Conservation (phyloP, 2,888 invertebrate species). For the Cancer borealis region DNA sequence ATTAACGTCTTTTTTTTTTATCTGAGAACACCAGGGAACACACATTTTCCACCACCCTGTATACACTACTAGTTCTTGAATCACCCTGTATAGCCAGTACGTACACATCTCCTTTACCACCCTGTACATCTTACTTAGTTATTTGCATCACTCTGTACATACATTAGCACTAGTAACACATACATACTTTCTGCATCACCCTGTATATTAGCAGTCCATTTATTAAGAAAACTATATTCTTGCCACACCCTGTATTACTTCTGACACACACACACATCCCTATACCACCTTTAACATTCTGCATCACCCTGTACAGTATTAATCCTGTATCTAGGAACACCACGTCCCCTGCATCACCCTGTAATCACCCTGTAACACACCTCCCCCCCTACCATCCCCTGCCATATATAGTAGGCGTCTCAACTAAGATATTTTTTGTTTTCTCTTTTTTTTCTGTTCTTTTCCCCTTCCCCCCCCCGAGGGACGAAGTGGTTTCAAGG, state of each 20-base stretch:
- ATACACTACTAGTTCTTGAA: background rate
- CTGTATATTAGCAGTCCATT: background rate
- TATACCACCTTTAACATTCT: background rate
- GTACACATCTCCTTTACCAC: background rate
- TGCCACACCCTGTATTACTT: background rate
- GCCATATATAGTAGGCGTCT: constrained; percentile 33
- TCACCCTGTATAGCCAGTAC: background rate
- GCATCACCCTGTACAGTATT: constrained; percentile 6
- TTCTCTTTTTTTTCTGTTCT: constrained; percentile 51
- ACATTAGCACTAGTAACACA: background rate
- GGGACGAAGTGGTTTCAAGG: constrained; percentile 75
- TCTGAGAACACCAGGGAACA: constrained; percentile 22
- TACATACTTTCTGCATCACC: background rate
- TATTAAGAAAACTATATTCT: background rate
- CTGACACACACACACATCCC: background rate
- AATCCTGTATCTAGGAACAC: background rate
- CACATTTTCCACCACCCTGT: background rate
- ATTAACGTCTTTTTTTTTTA: background rate
- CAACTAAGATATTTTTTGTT: constrained; percentile 66
- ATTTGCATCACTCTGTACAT: background rate
- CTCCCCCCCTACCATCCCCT: constrained; percentile 10
- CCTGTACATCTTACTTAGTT: background rate
- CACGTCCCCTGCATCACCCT: background rate
- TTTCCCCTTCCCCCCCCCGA: constrained; percentile 46
- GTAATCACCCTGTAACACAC: background rate